A percentile compares a stretch with the other conserved stretches of the same genome.
phyloP scores from a whole-genome alignment of 1,140 invertebrate species.

The Orchesella cincta region DNA sequence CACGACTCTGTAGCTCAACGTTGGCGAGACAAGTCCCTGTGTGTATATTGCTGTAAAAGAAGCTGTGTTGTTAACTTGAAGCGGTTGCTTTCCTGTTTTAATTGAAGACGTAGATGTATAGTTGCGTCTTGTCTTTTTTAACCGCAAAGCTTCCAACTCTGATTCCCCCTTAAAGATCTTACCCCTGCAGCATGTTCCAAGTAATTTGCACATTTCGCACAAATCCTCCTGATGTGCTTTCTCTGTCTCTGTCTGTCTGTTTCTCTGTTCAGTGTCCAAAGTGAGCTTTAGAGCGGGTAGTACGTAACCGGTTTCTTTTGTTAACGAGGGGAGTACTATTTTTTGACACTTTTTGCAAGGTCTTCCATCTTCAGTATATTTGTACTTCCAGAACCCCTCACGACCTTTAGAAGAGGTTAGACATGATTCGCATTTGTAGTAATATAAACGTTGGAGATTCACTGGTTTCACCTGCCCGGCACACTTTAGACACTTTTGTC shows the following conservation, averaged over 20 bases:
- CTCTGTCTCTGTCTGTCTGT: background rate
- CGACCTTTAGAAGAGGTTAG: background rate
- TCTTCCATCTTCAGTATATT: background rate
- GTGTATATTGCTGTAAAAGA: background rate
- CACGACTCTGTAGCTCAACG: background rate
- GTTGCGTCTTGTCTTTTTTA: background rate
- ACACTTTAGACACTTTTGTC: background rate
- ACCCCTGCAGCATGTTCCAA: background rate
- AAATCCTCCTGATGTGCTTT: background rate
- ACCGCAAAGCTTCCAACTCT: background rate
- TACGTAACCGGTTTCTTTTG: background rate
- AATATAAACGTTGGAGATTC: background rate
- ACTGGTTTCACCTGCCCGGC: background rate
- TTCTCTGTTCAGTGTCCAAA: background rate
- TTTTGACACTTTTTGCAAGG: background rate
- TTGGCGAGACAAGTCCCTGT: background rate
- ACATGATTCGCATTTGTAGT: background rate
- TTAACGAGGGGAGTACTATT: background rate
- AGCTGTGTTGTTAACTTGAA: background rate
- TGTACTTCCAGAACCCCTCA: background rate
- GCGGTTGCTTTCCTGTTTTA: background rate
- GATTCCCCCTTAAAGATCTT: background rate
- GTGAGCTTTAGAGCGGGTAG: background rate
- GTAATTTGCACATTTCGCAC: background rate
- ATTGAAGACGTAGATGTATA: background rate